Conservation (phyloP, 2,113 vertebrate genomes). For the Choloepus hoffmanni region DNA sequence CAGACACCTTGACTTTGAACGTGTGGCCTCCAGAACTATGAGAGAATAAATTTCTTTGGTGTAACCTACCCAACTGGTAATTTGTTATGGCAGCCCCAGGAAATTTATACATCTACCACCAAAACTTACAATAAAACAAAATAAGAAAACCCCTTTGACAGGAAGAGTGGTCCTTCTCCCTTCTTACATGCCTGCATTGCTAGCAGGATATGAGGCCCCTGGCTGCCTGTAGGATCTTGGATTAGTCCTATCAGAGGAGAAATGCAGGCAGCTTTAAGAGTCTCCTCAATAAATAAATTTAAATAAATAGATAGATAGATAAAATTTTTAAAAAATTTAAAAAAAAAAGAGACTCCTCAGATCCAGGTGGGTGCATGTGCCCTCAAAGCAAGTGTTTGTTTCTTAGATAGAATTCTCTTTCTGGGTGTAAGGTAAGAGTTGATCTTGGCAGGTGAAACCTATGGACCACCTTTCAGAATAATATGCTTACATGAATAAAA, state of each 20-base stretch:
- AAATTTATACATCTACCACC: background rate
- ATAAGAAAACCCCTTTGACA: background rate
- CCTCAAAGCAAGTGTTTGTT: background rate
- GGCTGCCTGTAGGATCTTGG: background rate
- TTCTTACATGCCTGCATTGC: accelerated
- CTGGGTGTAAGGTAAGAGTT: background rate
- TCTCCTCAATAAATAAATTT: background rate
- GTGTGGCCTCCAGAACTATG: background rate
- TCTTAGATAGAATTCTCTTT: background rate
- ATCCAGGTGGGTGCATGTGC: accelerated
- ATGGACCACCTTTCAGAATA: background rate
- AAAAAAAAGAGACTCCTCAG: no score
- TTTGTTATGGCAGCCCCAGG: background rate
- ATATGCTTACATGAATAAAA: background rate
- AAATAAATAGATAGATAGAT: no score
- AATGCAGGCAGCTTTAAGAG: background rate
- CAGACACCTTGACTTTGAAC: background rate
- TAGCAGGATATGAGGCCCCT: background rate
- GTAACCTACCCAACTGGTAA: background rate
- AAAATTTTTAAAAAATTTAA: no score
- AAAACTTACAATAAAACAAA: background rate
- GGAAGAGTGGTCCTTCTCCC: background rate
- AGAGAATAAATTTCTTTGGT: background rate
- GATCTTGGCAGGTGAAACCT: background rate
- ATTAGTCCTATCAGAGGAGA: background rate